Evolutionary conservation across 2,113 vertebrate species (phyloP).

Genomic region (Copsychus sechellarum): DNA sequence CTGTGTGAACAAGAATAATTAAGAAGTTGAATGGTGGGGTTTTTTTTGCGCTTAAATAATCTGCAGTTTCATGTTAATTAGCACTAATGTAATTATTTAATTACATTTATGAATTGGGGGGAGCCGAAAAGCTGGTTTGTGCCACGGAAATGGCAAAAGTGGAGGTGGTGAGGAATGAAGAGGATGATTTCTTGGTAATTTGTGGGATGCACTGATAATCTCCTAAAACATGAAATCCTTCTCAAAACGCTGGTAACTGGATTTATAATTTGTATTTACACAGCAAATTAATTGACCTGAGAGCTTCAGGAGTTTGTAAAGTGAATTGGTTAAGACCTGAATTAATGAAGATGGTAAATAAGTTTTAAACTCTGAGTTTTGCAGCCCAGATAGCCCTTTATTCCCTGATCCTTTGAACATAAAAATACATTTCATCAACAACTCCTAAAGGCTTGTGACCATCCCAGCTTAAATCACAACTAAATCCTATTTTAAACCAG

Average conservation of each 20-base stretch:
- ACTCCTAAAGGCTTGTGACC: background rate
- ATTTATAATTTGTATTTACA: conserved; percentile 43
- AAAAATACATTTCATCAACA: background rate
- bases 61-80: conserved; percentile 97
- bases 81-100: conserved; percentile 99
- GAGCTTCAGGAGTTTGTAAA: conserved; percentile 36
- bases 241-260: conserved; percentile 20
- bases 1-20: conserved; percentile 99
- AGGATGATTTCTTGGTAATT: conserved; percentile 43
- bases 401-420: background rate
- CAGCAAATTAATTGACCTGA: conserved; percentile 42
- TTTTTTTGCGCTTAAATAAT: conserved; percentile 96
- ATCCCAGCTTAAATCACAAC: background rate
- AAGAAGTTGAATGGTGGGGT: conserved; percentile 98
- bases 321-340: conserved; percentile 50
- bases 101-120: conserved; percentile 97
- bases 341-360: conserved; percentile 49
- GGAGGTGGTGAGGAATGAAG: conserved; percentile 64
- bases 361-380: background rate
- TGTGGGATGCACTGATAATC: conserved; percentile 11
- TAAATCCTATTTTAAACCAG: background rate
- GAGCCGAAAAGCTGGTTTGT: conserved; percentile 71
- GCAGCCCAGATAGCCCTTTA: background rate
- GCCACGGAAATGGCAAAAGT: conserved; percentile 28
- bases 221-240: conserved; percentile 23